Base-by-base conservation (phyloP, 2,888 invertebrate genomes). In the Drosophila niveifrons region DNA sequence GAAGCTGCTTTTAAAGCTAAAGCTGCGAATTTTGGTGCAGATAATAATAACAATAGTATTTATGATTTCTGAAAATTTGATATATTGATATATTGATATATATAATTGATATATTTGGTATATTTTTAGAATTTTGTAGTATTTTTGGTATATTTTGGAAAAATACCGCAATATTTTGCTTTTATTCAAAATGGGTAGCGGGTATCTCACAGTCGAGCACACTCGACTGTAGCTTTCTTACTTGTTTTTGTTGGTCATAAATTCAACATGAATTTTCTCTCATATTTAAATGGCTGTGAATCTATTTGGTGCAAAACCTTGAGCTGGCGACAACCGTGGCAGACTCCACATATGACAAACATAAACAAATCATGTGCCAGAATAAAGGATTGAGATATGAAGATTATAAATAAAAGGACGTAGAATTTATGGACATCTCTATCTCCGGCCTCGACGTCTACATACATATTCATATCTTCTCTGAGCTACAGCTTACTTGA, bases 301-400 rank as follows among this genome's bases (percentile, higher is more conserved):
- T 15, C 53, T 34, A 48, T 18, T 34, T 48, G 41, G 41, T 46
- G 31, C n/a, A n/a, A n/a, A 46, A 56, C 11, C 43, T 50, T 23
- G n/a, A 34, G 39, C 44, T 55, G 3, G 10, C 47, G 47, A 56
- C 46, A 61, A 39, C 53, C 36, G 57, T 10, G 10, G 18, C 8
- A 41, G 39, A 41, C 11, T 11, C 1, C 17, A 44, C 52, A 4
- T 23, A 10, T 15, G 28, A 6, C 23, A 41, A 41, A 28, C n/a
- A n/a, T 18, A 43, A 44, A 76, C 64, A 73, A 76, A 70, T 63
- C 71, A 59, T 47, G 17, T 39, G 17, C 9, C 10, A 36, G 6
- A 36, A 36, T 6, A 48, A 56, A 11, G 43, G 52, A 31, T 44
- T 52, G 52, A 23, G 39, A 62, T 44, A 46, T 48, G 15, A 8